Evolutionary conservation across 1,140 invertebrate species (phyloP), one percentile per base, ranked within the genome.

Genomic region (Cylas formicarius): DNA sequence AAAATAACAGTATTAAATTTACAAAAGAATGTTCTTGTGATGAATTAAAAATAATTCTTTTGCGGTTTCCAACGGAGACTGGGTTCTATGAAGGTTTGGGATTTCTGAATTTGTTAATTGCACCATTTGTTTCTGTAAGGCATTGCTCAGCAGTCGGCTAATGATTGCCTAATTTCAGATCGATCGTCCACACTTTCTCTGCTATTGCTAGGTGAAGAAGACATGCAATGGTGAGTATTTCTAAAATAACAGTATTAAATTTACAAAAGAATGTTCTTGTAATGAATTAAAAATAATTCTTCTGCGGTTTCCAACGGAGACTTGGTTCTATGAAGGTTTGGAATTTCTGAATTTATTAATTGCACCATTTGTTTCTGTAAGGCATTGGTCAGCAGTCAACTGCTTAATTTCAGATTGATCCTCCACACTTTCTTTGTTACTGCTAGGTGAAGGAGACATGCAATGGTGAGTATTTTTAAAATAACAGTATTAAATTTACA

Each of bases 51-150:
- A n/a, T 31, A 24, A 48, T 49, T 56, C 43, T 53, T 53, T 53
- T 38, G 46, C 44, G 44, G 48, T 50, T 56, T 56, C 42, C 47
- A 47, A 44, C 53, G 27, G 43, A 53, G 50, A 52, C 24, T 50
- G 37, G 28, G 24, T 14, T 47, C 43, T 32, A 31, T 52, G 50
- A 48, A 36, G 44, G 44, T 44, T 40, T 27, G 43, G 38, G 42
- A 41, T 42, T n/a, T 36, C 38, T 48, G 40, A 45, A 24, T 11
- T 27, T 16, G n/a, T 23, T n/a, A 35, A 31, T 21, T 36, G 36
- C 8, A n/a, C n/a, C n/a, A n/a, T n/a, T n/a, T n/a, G n/a, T n/a
- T n/a, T n/a, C n/a, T n/a, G n/a, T n/a, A n/a, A n/a, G n/a, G n/a
- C n/a, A n/a, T n/a, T n/a, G n/a, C n/a, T n/a, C n/a, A n/a, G n/a